These are phyloP conservation scores for Bombus sylvicola DNA, from an alignment of 1,140 invertebrate genomes.

Conservation along the genomic window DNA sequence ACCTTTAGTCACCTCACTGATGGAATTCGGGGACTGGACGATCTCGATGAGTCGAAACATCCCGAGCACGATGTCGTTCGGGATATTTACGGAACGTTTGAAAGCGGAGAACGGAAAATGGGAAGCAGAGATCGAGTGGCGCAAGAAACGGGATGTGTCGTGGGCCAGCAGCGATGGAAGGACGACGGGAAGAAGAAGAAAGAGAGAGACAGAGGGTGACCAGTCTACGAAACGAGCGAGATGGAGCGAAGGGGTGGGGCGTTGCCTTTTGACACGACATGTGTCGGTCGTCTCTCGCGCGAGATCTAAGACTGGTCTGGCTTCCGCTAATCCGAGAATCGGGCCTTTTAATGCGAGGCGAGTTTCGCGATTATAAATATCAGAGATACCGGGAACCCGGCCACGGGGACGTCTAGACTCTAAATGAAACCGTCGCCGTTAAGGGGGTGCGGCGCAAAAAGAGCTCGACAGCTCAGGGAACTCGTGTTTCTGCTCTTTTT, in stretches of 20 bases:
- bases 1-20: not conserved
- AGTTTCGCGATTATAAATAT: constrained; percentile 82
- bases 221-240: not conserved
- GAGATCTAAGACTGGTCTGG: constrained; percentile 79
- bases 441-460: constrained; percentile 44
- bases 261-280: constrained; percentile 73
- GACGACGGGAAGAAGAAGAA: constrained; percentile 2
- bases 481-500: too few species aligned
- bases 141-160: constrained; percentile 35
- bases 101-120: constrained; percentile 67
- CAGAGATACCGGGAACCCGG: constrained; percentile 80
- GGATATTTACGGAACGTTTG: constrained; percentile 68
- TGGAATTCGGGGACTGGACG: not conserved
- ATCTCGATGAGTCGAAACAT: not conserved
- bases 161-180: constrained; percentile 24
- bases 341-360: constrained; percentile 80
- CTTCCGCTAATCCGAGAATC: constrained; percentile 83
- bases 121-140: constrained; percentile 61
- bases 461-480: not conserved
- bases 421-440: constrained; percentile 61
- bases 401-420: constrained; percentile 70
- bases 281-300: constrained; percentile 75
- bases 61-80: constrained; percentile 1
- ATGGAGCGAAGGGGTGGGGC: constrained; percentile 26
- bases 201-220: not conserved